A percentile compares a stretch with the other conserved stretches of the same genome.
Conservation (phyloP, 2,888 invertebrate genomes). For the Limnephilus marmoratus region DNA sequence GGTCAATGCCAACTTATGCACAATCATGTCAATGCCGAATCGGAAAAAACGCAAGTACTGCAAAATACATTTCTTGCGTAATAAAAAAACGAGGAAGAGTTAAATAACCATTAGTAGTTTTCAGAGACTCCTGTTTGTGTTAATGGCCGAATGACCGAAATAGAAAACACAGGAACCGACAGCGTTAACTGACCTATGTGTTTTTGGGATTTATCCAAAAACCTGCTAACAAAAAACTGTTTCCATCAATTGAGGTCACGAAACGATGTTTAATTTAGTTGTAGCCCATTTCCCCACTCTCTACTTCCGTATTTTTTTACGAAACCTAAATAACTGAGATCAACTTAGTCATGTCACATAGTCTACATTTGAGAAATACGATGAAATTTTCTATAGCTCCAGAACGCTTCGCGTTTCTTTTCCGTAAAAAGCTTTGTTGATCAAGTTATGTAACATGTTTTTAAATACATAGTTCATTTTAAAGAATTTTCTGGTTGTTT, state of each 20-base stretch:
- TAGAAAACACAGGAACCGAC: slow-evolving; percentile 15
- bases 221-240: slow-evolving; percentile 6
- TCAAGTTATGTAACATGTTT: neutral
- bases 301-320: neutral
- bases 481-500: neutral
- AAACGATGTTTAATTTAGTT: neutral
- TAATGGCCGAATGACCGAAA: slow-evolving; percentile 11
- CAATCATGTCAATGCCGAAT: neutral
- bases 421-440: neutral
- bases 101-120: neutral
- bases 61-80: neutral
- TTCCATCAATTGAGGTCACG: slow-evolving; percentile 30
- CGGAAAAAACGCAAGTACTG: neutral
- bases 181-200: slow-evolving; percentile 39
- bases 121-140: neutral
- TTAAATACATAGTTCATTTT: neutral
- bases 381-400: neutral
- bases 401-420: neutral
- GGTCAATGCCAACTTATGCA: neutral
- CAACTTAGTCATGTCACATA: neutral
- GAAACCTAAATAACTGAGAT: slow-evolving; percentile 2
- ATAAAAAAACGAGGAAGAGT: neutral
- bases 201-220: slow-evolving; percentile 33
- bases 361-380: neutral
- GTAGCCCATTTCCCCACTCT: slow-evolving; percentile 12